Percentiles rank a stretch among this genome's conserved stretches.
Conservation (phyloP, 2,888 invertebrate genomes). For the Mechanitis messenoides region DNA sequence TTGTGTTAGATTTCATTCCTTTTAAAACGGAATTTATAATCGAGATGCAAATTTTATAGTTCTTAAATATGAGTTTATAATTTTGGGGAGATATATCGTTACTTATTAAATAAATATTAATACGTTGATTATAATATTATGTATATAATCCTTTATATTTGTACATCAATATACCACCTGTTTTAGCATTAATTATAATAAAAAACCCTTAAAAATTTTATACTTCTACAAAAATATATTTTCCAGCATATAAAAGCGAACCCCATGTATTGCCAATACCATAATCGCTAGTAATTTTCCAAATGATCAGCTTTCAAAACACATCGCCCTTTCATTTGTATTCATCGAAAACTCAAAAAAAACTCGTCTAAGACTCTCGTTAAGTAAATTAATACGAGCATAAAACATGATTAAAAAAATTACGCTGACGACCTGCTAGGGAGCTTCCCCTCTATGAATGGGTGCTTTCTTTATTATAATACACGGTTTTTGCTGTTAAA, state of each 20-base stretch:
- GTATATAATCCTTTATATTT: neutral
- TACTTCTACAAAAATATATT: neutral
- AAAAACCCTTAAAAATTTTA: too few species aligned
- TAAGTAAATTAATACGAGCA: slow-evolving; percentile 75
- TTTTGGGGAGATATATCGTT: too few species aligned
- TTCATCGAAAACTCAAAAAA: slow-evolving; percentile 66
- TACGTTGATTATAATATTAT: too few species aligned
- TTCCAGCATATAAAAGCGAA: neutral
- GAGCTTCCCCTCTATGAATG: slow-evolving; percentile 62
- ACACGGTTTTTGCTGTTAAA: slow-evolving; percentile 32
- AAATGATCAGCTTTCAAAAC: slow-evolving; percentile 44
- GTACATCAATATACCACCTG: neutral
- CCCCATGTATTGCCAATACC: slow-evolving; percentile 15
- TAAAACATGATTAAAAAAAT: slow-evolving; percentile 77
- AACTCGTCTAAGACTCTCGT: slow-evolving; percentile 62
- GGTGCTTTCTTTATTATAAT: slow-evolving; percentile 52
- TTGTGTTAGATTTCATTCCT: neutral
- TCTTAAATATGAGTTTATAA: slow-evolving; percentile 23
- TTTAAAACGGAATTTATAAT: neutral
- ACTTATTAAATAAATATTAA: too few species aligned
- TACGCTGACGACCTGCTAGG: slow-evolving; percentile 60
- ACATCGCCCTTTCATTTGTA: slow-evolving; percentile 57
- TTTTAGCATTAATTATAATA: too few species aligned
- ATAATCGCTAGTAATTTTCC: slow-evolving; percentile 44
- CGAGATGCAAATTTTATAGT: slow-evolving; percentile 58